A percentile compares a stretch with the other conserved stretches of the same genome.
These are phyloP conservation scores for Drosophila rellima DNA, from an alignment of 2,888 invertebrate genomes.

Conservation along the genomic window DNA sequence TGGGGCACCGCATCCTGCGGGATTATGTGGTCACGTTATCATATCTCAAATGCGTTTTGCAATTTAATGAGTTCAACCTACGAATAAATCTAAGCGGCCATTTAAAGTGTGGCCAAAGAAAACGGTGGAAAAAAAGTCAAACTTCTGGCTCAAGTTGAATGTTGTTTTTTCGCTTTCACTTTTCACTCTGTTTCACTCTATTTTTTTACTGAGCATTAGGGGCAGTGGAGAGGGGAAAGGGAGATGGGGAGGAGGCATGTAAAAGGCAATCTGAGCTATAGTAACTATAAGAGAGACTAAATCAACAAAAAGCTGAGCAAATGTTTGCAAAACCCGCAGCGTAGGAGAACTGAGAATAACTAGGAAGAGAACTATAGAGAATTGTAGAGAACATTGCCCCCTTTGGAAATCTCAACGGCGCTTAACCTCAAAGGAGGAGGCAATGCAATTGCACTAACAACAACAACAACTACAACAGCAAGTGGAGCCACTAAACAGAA, in stretches of 20 bases:
- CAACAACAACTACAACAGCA: slow-evolving; percentile 23
- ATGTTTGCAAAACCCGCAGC: slow-evolving; percentile 44
- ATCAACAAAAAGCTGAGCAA: slow-evolving; percentile 48
- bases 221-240: neutral
- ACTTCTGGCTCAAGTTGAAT: slow-evolving; percentile 22
- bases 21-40: slow-evolving; percentile 41
- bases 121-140: neutral
- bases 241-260: neutral
- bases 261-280: slow-evolving; percentile 37
- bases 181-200: slow-evolving; percentile 16
- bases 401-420: slow-evolving; percentile 66
- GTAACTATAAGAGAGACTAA: slow-evolving; percentile 31
- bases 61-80: slow-evolving; percentile 49
- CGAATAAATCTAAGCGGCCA: slow-evolving; percentile 42
- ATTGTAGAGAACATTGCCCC: slow-evolving; percentile 36
- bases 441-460: slow-evolving; percentile 24
- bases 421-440: slow-evolving; percentile 46
- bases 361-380: slow-evolving; percentile 5
- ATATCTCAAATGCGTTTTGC: slow-evolving; percentile 43
- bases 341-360: neutral
- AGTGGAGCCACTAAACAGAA: slow-evolving; percentile 75
- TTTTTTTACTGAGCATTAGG: neutral
- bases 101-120: slow-evolving; percentile 35
- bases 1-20: slow-evolving; percentile 12
- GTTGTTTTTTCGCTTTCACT: slow-evolving; percentile 33